A percentile compares a stretch with the other conserved stretches of the same genome.
These are phyloP conservation scores for Corythornis madagascariensis DNA, from an alignment of 2,113 vertebrate genomes.

Conservation along the genomic window DNA sequence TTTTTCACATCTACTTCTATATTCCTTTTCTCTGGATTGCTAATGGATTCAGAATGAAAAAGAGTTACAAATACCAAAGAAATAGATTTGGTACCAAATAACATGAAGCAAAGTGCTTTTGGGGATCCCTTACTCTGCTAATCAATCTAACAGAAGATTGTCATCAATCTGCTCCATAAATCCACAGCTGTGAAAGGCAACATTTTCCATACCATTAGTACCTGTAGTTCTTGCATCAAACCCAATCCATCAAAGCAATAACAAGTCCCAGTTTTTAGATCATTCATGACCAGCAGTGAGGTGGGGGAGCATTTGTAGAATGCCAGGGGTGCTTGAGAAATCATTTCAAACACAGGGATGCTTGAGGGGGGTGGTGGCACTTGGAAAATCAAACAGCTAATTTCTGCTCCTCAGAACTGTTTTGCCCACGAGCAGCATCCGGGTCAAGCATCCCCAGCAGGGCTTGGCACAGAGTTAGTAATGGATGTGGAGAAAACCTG, in stretches of 20 bases:
- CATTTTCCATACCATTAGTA: not conserved
- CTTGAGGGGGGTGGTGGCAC: not conserved
- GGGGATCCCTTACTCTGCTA: not conserved
- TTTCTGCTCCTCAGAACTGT: not conserved
- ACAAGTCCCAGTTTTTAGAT: not conserved
- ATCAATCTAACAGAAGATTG: not conserved
- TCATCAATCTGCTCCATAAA: rapidly evolving
- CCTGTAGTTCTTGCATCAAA: not conserved
- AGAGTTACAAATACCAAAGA: not conserved
- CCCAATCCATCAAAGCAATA: not conserved
- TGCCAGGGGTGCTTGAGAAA: not conserved
- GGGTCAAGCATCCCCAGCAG: rapidly evolving
- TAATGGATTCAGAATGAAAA: not conserved
- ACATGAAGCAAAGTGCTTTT: not conserved
- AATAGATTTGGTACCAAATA: not conserved
- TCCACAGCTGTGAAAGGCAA: not conserved
- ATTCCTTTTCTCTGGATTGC: not conserved
- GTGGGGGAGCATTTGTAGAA: not conserved
- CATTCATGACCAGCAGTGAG: not conserved
- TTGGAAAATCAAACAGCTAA: not conserved
- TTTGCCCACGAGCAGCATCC: not conserved
- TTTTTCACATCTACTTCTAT: not conserved
- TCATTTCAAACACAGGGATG: not conserved
- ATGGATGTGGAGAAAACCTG: not conserved
- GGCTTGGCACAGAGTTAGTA: not conserved